Percentiles rank a stretch among this genome's conserved stretches.
These are phyloP conservation scores for Drosophila teissieri DNA, from an alignment of 1,140 invertebrate genomes.

Conservation along the genomic window DNA sequence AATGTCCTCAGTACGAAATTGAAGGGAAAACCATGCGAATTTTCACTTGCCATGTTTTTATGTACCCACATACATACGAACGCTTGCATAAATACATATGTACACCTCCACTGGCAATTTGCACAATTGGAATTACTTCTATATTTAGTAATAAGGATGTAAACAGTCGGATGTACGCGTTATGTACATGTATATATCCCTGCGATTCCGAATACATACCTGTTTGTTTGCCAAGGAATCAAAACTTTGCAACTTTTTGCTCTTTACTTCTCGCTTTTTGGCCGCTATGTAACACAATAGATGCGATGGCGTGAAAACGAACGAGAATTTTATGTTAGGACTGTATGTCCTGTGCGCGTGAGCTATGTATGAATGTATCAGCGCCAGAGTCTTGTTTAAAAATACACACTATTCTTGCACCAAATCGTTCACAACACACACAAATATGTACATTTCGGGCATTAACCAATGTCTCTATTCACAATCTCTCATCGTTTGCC, in stretches of 20 bases:
- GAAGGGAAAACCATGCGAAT: neutral
- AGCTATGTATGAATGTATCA: constrained; percentile 18
- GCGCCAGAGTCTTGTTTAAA: constrained; percentile 35
- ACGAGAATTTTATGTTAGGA: constrained; percentile 29
- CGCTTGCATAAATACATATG: constrained; percentile 1
- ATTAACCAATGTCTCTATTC: constrained; percentile 9
- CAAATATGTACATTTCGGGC: constrained; percentile 11
- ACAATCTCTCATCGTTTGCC: constrained; percentile 7
- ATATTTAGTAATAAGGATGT: constrained; percentile 37
- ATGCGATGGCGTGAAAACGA: constrained; percentile 23
- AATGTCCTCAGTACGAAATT: neutral
- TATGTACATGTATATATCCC: constrained; percentile 11
- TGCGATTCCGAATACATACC: constrained; percentile 35
- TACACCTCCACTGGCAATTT: constrained; percentile 7
- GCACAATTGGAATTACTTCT: constrained; percentile 22
- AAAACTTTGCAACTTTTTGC: constrained; percentile 5
- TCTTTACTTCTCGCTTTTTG: neutral
- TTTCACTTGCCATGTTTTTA: neutral
- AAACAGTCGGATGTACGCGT: constrained; percentile 10
- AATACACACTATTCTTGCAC: constrained; percentile 18
- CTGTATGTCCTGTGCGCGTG: constrained; percentile 36
- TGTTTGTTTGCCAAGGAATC: constrained; percentile 27
- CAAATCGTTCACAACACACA: constrained; percentile 18
- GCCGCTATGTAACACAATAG: neutral
- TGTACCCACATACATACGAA: neutral